Conservation (phyloP, 2,797 vertebrate genomes). For the Sebastolobus alascanus region DNA sequence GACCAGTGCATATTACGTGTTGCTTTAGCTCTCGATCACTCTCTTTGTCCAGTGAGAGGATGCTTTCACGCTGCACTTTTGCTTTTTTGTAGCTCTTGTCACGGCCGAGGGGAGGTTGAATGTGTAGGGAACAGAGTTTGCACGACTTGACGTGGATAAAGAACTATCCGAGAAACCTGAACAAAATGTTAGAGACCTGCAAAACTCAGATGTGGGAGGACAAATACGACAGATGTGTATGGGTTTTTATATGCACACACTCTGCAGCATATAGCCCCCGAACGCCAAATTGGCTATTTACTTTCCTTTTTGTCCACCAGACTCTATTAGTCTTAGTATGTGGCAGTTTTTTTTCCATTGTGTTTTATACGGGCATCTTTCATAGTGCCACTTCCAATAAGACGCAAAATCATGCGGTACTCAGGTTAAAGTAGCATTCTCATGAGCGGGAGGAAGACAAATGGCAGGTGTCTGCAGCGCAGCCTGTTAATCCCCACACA, state of each 20-base stretch:
- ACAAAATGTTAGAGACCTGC: constrained; percentile 38
- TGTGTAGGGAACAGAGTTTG: constrained; percentile 60
- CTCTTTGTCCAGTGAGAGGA: constrained; percentile 48
- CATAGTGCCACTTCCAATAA: constrained; percentile 75
- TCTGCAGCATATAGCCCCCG: constrained; percentile 2
- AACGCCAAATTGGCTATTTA: constrained; percentile 40
- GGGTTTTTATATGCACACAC: background rate
- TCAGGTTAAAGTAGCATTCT: constrained; percentile 63
- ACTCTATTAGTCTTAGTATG: constrained; percentile 23
- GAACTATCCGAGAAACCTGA: constrained; percentile 44
- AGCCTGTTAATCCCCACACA: constrained; percentile 61
- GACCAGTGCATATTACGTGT: constrained; percentile 60
- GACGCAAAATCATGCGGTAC: constrained; percentile 62
- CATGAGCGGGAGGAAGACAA: constrained; percentile 64
- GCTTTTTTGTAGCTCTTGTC: constrained; percentile 61
- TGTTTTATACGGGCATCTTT: constrained; percentile 63
- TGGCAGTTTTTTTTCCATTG: constrained; percentile 52
- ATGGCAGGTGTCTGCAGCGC: constrained; percentile 68
- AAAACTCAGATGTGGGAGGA: constrained; percentile 14
- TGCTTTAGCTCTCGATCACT: constrained; percentile 43
- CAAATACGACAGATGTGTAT: constrained; percentile 23
- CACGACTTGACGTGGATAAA: constrained; percentile 49
- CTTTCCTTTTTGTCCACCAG: constrained; percentile 25
- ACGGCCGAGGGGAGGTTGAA: constrained; percentile 47
- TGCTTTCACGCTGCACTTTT: constrained; percentile 52